Percentiles rank a stretch among this genome's conserved stretches.
These are phyloP conservation scores for Onychomys arenicola DNA, from an alignment of 2,797 vertebrate species.

Conservation along the genomic window DNA sequence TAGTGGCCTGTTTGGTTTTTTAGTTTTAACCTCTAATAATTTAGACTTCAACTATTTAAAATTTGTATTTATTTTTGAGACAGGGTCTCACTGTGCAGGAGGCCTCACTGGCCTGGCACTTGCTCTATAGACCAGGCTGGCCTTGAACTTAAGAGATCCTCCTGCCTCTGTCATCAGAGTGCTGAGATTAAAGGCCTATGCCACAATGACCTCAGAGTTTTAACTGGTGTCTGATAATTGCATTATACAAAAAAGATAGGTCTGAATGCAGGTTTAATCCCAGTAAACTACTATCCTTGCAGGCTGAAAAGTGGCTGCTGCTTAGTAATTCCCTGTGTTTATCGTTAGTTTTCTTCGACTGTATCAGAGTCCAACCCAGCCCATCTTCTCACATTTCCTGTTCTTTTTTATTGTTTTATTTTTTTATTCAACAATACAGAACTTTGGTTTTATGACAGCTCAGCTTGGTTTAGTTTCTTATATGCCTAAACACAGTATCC, in stretches of 20 bases:
- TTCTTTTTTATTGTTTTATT: background rate
- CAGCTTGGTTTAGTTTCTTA: conserved; percentile 47
- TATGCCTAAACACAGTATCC: conserved; percentile 25
- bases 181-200: background rate
- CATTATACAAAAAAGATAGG: background rate
- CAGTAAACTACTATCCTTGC: background rate
- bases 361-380: background rate
- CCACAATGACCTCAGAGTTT: background rate
- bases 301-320: background rate
- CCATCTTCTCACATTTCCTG: background rate
- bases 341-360: background rate
- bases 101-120: background rate
- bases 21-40: background rate
- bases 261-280: background rate
- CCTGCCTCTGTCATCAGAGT: background rate
- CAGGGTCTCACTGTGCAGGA: background rate
- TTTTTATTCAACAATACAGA: background rate
- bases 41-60: background rate
- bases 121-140: background rate
- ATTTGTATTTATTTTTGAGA: background rate
- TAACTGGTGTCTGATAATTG: conserved; percentile 26
- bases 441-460: conserved; percentile 38
- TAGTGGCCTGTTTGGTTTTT: background rate
- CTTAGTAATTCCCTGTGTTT: background rate
- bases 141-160: background rate